Base-by-base conservation (phyloP, 1,140 invertebrate genomes). In the Drosophila murphyi region DNA sequence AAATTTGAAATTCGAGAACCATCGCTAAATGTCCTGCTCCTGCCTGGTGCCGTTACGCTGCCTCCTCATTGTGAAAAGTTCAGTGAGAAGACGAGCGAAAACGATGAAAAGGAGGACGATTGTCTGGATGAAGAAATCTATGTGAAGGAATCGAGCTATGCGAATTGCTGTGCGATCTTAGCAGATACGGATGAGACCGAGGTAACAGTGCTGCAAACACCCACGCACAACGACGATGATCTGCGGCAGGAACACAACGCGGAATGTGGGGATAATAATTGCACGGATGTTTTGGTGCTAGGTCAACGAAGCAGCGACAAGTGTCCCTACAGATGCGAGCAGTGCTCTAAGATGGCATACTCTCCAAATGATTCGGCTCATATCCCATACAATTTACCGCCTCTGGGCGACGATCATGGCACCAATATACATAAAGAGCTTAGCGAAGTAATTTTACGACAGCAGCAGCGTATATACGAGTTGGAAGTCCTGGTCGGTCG, bases 271-370 rank as follows among this genome's bases (percentile, higher is more conserved):
- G 51, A 64, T 12, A 8, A 52, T 5, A 62, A 72, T 41, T 88
- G 80, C 63, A 88, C 85, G n/a, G 83, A 88, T 45, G 83, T 88
- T n/a, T 67, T 88, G 7, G 59, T 88, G n/a, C 55, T 88, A 41
- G 77, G 70, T 5, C 80, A 69, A 5, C 80, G 72, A 5, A 74
- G 65, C 12, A 52, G 48, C 8, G 79, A 61, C 4, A 67, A 54
- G 12, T 75, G 74, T 54, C 54, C 76, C 5, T 74, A 76, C 48
- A 28, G 78, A 6, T 83, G 77, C 39, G 65, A 76, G 2, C 57
- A 63, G 20, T 82, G 78, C 67, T 8, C 50, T 2, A 74, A 64
- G 39, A 29, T 28, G 31, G 20, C 20, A 29, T 34, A 5, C 10
- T 37, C n/a, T 45, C 28, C 59, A 29, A 7, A n/a, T 1, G 10